Conservation (phyloP, 2,113 vertebrate genomes). For the Epinephelus cyanopodus region DNA sequence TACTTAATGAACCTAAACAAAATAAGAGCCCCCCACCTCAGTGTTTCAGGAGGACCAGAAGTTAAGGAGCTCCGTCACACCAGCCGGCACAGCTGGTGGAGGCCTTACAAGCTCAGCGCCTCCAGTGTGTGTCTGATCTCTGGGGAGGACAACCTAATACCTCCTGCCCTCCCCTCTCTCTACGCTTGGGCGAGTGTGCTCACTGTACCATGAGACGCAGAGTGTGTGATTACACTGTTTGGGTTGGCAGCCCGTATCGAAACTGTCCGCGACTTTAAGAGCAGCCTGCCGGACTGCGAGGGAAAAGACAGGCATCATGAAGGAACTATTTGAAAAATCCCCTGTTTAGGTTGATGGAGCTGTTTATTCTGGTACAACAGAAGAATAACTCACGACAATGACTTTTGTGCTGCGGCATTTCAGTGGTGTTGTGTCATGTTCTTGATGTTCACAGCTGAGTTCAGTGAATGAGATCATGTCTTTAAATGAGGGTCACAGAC, state of each 20-base stretch:
- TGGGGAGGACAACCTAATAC: constrained; percentile 66
- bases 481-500: constrained; percentile 4
- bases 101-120: constrained; percentile 37
- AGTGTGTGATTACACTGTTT: constrained; percentile 79
- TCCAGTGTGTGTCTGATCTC: constrained; percentile 63
- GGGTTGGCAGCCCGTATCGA: constrained; percentile 72
- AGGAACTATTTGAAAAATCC: constrained; percentile 30
- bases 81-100: constrained; percentile 46
- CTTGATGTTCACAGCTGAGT: constrained; percentile 51
- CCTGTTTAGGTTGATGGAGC: constrained; percentile 17
- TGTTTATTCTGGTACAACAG: constrained; percentile 32
- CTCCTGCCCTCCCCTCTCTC: constrained; percentile 45
- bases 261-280: constrained; percentile 54
- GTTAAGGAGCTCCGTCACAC: constrained; percentile 25
- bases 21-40: neutral
- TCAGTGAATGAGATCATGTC: constrained; percentile 25
- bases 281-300: constrained; percentile 49
- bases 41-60: neutral
- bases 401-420: constrained; percentile 31
- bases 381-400: constrained; percentile 30
- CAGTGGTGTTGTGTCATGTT: constrained; percentile 37
- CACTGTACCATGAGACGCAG: constrained; percentile 71
- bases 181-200: constrained; percentile 61
- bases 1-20: neutral
- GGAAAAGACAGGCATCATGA: constrained; percentile 30